Evolutionary conservation across 2,797 vertebrate genomes (phyloP).

Genomic region (Macropodus opercularis): DNA sequence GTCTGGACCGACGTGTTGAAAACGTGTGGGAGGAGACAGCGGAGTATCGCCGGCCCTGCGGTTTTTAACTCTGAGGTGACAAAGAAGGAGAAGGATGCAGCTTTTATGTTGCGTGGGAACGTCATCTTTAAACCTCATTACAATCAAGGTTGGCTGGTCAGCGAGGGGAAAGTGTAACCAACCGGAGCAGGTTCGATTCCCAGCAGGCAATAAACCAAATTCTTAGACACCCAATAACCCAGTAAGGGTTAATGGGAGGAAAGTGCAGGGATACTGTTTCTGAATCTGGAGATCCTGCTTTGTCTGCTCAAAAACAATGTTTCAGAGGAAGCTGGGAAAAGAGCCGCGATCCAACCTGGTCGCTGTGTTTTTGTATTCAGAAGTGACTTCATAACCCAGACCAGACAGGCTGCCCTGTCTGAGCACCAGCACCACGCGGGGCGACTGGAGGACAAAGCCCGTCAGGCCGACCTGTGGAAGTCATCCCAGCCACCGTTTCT

Average conservation of each 20-base stretch:
- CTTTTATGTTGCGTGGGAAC: conserved; percentile 42
- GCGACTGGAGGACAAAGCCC: conserved; percentile 43
- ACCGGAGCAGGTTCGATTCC: conserved; percentile 15
- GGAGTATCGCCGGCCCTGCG: conserved; percentile 40
- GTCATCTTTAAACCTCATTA: conserved; percentile 66
- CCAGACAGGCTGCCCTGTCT: conserved; percentile 55
- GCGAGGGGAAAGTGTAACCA: conserved; percentile 14
- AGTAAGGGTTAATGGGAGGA: conserved; percentile 33
- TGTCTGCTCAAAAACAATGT: conserved; percentile 53
- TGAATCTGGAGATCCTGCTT: conserved; percentile 41
- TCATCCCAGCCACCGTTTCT: conserved; percentile 17
- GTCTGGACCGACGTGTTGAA: conserved; percentile 49
- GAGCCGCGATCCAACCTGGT: conserved; percentile 56
- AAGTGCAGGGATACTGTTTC: conserved; percentile 36
- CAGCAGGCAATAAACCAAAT: background rate
- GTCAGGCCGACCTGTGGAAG: conserved; percentile 42
- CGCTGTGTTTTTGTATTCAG: conserved; percentile 53
- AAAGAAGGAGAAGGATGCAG: conserved; percentile 4
- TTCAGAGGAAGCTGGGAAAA: conserved; percentile 57
- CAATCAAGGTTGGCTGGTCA: conserved; percentile 12
- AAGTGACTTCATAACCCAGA: conserved; percentile 63
- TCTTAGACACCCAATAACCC: background rate
- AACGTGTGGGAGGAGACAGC: conserved; percentile 64
- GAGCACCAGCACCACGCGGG: conserved; percentile 20
- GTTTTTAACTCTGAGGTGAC: conserved; percentile 44